These are phyloP conservation scores for Axea sp. DNA, from an alignment of 2,888 invertebrate genomes.

Conservation along the genomic window DNA sequence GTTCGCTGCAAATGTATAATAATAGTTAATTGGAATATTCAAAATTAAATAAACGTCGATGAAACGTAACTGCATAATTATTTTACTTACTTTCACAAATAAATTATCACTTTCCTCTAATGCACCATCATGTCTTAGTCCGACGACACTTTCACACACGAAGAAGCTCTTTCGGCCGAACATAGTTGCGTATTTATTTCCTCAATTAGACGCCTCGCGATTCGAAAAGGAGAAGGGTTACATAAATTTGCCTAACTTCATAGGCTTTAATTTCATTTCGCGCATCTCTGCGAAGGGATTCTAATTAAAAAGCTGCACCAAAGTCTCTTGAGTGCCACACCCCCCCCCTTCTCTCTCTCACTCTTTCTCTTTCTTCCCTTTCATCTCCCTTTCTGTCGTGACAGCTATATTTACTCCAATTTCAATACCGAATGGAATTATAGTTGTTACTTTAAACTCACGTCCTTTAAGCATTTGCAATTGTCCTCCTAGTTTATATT, in stretches of 20 bases:
- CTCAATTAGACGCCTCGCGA: slow-evolving; percentile 50
- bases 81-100: too few species aligned
- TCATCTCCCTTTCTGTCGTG: slow-evolving; percentile 22
- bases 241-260: slow-evolving; percentile 65
- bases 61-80: too few species aligned
- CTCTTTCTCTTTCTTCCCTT: too few species aligned
- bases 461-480: slow-evolving; percentile 51
- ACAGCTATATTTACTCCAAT: slow-evolving; percentile 62
- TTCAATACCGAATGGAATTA: slow-evolving; percentile 63
- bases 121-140: background rate
- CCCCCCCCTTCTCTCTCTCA: slow-evolving; percentile 4
- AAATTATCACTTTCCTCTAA: background rate
- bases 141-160: background rate
- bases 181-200: slow-evolving; percentile 51
- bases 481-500: slow-evolving; percentile 52
- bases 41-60: too few species aligned
- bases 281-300: slow-evolving; percentile 60
- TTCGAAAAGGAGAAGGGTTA: slow-evolving; percentile 49
- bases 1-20: too few species aligned
- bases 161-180: slow-evolving; percentile 33
- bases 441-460: slow-evolving; percentile 58
- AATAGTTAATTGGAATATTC: too few species aligned
- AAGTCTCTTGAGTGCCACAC: slow-evolving; percentile 59
- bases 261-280: slow-evolving; percentile 65
- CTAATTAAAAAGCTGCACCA: slow-evolving; percentile 66